Conservation (phyloP, 2,797 vertebrate species). For the Uromys caudimaculatus region DNA sequence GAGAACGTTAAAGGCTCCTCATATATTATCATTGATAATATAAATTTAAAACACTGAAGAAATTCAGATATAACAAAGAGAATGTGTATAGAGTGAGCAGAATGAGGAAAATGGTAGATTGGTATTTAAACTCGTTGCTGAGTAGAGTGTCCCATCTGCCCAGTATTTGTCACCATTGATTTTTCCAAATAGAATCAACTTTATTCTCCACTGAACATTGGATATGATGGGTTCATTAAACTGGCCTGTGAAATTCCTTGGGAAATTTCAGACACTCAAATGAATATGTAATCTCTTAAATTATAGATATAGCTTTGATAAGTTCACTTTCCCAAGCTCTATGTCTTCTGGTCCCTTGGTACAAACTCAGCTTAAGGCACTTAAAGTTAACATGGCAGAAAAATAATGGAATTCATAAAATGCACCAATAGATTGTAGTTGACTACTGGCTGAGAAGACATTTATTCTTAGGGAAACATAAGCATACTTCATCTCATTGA, state of each 20-base stretch:
- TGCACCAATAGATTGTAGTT: constrained; percentile 73
- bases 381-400: constrained; percentile 79
- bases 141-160: constrained; percentile 43
- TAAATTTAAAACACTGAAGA: not conserved
- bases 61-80: not conserved
- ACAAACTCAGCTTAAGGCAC: constrained; percentile 70
- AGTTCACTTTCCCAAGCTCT: constrained; percentile 79
- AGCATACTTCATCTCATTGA: constrained; percentile 64
- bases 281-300: constrained; percentile 75
- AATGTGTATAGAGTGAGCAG: not conserved
- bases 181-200: constrained; percentile 64
- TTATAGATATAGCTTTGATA: constrained; percentile 78
- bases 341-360: constrained; percentile 68
- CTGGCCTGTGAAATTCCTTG: constrained; percentile 70
- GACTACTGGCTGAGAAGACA: not conserved
- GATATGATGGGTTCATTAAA: constrained; percentile 81
- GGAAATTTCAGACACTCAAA: constrained; percentile 71
- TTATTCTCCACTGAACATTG: constrained; percentile 75
- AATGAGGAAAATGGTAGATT: constrained; percentile 4
- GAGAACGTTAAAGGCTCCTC: not conserved
- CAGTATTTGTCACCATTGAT: constrained; percentile 60
- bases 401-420: constrained; percentile 81
- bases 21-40: not conserved
- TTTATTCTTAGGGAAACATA: constrained; percentile 33
- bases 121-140: constrained; percentile 29